A percentile compares a stretch with the other conserved stretches of the same genome.
Evolutionary conservation across 2,113 vertebrate genomes (phyloP).

Genomic region (rabbit (Oryctolagus cuniculus)): DNA sequence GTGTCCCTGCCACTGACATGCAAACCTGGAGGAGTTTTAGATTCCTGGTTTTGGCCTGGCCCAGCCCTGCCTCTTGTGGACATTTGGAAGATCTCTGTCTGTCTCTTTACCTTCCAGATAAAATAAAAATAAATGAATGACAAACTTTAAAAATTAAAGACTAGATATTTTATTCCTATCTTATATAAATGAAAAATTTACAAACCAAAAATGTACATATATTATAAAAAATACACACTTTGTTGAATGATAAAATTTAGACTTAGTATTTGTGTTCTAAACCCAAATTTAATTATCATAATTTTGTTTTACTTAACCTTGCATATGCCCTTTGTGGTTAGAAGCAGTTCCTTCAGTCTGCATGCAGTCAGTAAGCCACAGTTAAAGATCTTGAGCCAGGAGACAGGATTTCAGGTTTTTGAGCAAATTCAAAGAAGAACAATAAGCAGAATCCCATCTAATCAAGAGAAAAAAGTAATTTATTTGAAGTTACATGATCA

Average conservation of each 20-base stretch:
- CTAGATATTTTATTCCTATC: background rate
- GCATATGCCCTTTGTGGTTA: background rate
- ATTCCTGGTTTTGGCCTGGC: no score
- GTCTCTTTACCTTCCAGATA: no score
- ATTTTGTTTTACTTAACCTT: background rate
- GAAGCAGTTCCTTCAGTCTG: background rate
- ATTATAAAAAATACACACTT: background rate
- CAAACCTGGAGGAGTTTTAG: no score
- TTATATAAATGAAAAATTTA: background rate
- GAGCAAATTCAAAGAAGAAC: constrained; percentile 22
- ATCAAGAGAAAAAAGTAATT: background rate
- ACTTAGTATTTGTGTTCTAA: background rate
- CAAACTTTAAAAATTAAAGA: background rate
- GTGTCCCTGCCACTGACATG: no score
- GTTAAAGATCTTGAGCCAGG: background rate
- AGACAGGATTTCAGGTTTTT: background rate
- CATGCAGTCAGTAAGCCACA: background rate
- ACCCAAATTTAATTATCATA: background rate
- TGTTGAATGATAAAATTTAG: background rate
- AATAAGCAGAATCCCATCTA: background rate
- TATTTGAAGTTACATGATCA: background rate
- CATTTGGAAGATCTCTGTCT: no score
- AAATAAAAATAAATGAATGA: no score
- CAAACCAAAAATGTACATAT: background rate
- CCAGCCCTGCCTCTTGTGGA: no score